Evolutionary conservation across 2,888 invertebrate genomes (phyloP).

Genomic region (Bellardia bayeri): DNA sequence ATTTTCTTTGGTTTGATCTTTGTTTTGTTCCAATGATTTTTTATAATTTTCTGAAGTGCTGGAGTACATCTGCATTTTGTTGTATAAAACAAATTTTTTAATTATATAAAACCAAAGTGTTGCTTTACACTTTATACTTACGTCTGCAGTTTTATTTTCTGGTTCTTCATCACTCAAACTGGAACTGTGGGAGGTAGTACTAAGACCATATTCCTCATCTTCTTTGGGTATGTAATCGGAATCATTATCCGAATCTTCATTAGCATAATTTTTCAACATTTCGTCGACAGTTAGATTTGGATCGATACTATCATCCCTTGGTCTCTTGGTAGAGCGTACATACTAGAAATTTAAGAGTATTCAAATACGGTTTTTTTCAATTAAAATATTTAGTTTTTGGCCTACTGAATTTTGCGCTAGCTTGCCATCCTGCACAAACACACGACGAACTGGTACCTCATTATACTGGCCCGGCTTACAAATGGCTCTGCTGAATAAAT

Average conservation of each 20-base stretch:
- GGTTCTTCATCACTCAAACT: slow-evolving; percentile 58
- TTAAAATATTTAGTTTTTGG: neutral
- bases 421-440: slow-evolving; percentile 10
- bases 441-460: slow-evolving; percentile 47
- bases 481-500: slow-evolving; percentile 77
- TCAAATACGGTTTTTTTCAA: neutral
- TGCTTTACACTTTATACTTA: slow-evolving; percentile 9
- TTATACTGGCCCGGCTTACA: slow-evolving; percentile 79
- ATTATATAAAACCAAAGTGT: neutral
- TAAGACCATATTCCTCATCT: slow-evolving; percentile 71
- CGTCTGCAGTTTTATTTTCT: slow-evolving; percentile 29
- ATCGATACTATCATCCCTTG: slow-evolving; percentile 74
- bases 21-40: neutral
- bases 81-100: no score
- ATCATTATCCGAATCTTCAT: slow-evolving; percentile 79
- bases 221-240: slow-evolving; percentile 80
- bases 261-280: slow-evolving; percentile 80
- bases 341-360: slow-evolving; percentile 2
- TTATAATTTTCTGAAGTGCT: neutral
- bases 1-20: slow-evolving; percentile 58
- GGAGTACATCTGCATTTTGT: neutral
- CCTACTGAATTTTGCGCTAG: slow-evolving; percentile 22
- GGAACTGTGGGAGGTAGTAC: slow-evolving; percentile 64
- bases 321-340: slow-evolving; percentile 72
- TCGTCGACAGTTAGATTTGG: slow-evolving; percentile 78